These are phyloP conservation scores for Myotis findleyi DNA, from an alignment of 2,797 vertebrate species.

Conservation along the genomic window DNA sequence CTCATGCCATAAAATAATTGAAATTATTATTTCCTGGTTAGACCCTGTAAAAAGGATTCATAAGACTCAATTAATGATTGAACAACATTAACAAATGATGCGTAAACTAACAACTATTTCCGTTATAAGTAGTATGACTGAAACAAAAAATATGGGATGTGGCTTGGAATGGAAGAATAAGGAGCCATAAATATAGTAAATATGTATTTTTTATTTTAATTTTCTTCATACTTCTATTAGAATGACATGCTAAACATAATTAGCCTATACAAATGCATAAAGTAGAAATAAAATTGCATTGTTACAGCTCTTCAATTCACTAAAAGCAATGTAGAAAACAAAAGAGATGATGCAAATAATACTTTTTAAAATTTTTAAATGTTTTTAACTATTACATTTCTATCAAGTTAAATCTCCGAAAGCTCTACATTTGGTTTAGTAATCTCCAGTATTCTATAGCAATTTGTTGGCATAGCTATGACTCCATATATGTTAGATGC, in stretches of 20 bases:
- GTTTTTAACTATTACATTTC: not conserved
- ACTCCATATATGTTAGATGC: not conserved
- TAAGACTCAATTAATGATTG: not conserved
- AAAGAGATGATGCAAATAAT: not conserved
- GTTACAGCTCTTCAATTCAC: not conserved
- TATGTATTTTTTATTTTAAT: not conserved
- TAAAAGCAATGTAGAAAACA: not conserved
- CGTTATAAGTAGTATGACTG: not conserved
- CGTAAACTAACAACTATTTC: not conserved
- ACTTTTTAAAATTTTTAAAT: not conserved
- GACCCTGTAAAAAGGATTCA: not conserved
- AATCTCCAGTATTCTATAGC: not conserved
- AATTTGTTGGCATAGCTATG: not conserved
- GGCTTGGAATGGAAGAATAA: not conserved
- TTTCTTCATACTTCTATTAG: not conserved
- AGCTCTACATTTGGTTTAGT: conserved; percentile 42
- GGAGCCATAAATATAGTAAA: not conserved
- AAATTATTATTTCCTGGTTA: not conserved
- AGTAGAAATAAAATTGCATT: not conserved
- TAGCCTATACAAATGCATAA: not conserved
- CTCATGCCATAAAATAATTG: not conserved
- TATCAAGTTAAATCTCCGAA: conserved; percentile 27
- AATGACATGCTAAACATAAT: not conserved
- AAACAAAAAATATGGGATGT: not conserved
- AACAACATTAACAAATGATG: not conserved